phyloP scores from a whole-genome alignment of 2,113 vertebrate species.

The Aix galericulata region DNA sequence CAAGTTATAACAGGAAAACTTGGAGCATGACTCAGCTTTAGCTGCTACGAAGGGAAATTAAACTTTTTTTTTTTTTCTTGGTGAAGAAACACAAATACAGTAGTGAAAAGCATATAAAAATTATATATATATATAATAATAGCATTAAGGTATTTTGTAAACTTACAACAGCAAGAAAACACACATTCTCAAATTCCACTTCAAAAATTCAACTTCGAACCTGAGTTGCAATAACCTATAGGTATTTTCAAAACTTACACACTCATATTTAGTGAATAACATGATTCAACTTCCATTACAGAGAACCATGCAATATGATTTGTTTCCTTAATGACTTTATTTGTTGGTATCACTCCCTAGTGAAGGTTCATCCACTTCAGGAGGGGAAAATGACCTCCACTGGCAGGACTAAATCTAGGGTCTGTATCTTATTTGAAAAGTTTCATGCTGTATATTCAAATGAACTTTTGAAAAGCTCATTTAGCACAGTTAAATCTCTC shows the following conservation, averaged over 20 bases:
- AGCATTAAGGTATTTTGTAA: not conserved
- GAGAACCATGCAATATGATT: not conserved
- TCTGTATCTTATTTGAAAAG: not conserved
- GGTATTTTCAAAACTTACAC: not conserved
- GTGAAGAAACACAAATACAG: not conserved
- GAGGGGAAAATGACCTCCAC: not conserved
- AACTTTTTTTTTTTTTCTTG: not conserved
- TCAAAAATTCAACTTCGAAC: not conserved
- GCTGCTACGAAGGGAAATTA: not conserved
- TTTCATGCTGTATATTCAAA: not conserved
- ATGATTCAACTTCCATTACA: not conserved
- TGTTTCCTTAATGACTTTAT: not conserved
- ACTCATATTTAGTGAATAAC: not conserved
- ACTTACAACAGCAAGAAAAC: not conserved
- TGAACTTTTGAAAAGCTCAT: not conserved
- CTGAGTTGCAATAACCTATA: not conserved
- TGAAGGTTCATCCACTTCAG: not conserved
- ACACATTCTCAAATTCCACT: not conserved
- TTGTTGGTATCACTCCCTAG: not conserved
- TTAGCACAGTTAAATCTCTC: not conserved
- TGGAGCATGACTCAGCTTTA: not conserved
- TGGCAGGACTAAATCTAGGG: not conserved
- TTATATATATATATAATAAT: not conserved
- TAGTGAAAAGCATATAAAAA: not conserved
- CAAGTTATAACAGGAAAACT: not conserved